phyloP scores from a whole-genome alignment of 2,113 vertebrate genomes.

The Amphilophus citrinellus region DNA sequence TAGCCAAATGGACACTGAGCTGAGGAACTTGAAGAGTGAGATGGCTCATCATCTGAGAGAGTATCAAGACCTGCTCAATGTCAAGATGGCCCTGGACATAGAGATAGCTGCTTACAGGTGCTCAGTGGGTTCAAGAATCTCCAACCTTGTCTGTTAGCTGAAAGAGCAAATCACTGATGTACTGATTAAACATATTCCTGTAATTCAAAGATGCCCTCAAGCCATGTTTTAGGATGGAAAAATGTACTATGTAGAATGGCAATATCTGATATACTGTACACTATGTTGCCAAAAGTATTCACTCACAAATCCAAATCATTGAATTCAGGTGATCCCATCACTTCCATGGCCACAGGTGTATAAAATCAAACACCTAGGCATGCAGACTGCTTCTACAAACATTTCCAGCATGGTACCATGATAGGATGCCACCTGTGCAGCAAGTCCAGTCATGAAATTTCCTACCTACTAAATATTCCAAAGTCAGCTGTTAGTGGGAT shows the following conservation, averaged over 20 bases:
- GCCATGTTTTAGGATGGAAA: too few species aligned
- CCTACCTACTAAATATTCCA: too few species aligned
- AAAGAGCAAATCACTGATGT: constrained; percentile 1
- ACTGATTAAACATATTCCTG: neutral
- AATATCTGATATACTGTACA: neutral
- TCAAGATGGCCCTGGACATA: constrained; percentile 96
- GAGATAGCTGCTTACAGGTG: constrained; percentile 97
- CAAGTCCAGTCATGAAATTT: too few species aligned
- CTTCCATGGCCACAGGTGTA: too few species aligned
- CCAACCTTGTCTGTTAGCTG: neutral
- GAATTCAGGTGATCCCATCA: too few species aligned
- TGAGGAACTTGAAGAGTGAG: constrained; percentile 90
- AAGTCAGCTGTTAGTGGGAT: too few species aligned
- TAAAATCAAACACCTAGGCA: too few species aligned
- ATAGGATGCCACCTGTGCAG: too few species aligned
- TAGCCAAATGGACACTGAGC: constrained; percentile 87
- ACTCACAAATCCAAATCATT: too few species aligned
- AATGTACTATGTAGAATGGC: neutral
- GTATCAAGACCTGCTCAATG: constrained; percentile 94
- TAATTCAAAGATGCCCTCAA: neutral
- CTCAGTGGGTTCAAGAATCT: neutral
- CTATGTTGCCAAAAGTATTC: too few species aligned
- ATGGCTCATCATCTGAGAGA: constrained; percentile 93
- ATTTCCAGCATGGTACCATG: too few species aligned
- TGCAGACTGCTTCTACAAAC: too few species aligned